Evolutionary conservation across 2,888 invertebrate species (phyloP), one percentile per base, ranked within the genome.

Genomic region (Petrolisthes manimaculis): DNA sequence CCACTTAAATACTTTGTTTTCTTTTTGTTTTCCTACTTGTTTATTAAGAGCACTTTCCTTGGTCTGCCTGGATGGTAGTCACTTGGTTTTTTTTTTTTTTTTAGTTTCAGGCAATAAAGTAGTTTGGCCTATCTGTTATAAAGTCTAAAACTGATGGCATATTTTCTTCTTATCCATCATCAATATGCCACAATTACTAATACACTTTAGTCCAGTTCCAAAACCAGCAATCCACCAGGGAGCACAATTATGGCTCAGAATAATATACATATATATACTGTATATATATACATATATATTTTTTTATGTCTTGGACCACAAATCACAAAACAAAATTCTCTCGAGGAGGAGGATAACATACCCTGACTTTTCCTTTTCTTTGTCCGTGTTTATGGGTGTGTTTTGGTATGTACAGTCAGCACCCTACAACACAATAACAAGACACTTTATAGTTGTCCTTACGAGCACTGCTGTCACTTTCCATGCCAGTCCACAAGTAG

Each of bases 401-500:
- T 85, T 79, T 77, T 71, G 79, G 79, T 53, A 85, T 79, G 79
- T 77, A 75, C 81, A 75, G 54, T 55, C 71, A 83, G 75, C 55
- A n/a, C 37, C 37, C 53, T 56, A 83, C 55, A 24, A 54, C 75
- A 75, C 53, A 55, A 21, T 55, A 83, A 51, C 21, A 75, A 37
- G 37, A 37, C 78, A 78, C 51, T 75, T 75, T 21, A 24, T 12
- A 12, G 3, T 80, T 54, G n/a, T 82, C 54, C 82, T 56, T 37
- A 56, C 24, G n/a, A 24, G 56, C 77, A 82, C 67, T 51, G 53
- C 51, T 37, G 51, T 80, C 80, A 84, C 84, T 88, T 77, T 80
- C 84, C 81, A 61, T 56, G 88, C 88, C 88, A 88, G 88, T 88
- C 88, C 88, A 88, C 88, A 84, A 88, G 88, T 88, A 84, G 88